Conservation (phyloP, 2,888 invertebrate species). For the Marronus borbonicus region DNA sequence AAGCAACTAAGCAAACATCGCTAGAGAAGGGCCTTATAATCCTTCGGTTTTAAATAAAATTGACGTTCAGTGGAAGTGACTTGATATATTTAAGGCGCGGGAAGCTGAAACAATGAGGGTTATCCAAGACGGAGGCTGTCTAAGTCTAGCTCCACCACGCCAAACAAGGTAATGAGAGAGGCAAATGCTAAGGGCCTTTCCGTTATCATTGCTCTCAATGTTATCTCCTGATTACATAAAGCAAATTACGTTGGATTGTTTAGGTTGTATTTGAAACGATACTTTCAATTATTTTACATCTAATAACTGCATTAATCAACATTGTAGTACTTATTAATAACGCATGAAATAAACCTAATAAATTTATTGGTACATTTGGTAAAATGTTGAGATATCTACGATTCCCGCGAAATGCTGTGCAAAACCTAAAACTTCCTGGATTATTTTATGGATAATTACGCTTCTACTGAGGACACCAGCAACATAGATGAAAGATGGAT, state of each 20-base stretch:
- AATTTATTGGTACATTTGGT: too few species aligned
- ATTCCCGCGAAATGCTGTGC: too few species aligned
- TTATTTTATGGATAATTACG: too few species aligned
- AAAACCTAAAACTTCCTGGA: too few species aligned
- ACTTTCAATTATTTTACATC: too few species aligned
- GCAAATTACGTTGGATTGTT: slow-evolving; percentile 5
- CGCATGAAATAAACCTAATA: too few species aligned
- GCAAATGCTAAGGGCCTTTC: slow-evolving; percentile 14
- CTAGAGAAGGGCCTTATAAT: slow-evolving; percentile 56
- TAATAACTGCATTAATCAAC: too few species aligned
- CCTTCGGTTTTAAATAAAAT: slow-evolving; percentile 56
- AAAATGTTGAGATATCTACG: too few species aligned
- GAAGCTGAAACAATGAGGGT: slow-evolving; percentile 30
- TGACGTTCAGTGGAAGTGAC: slow-evolving; percentile 47
- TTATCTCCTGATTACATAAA: neutral
- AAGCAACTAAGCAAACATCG: slow-evolving; percentile 51
- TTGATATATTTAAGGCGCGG: slow-evolving; percentile 42
- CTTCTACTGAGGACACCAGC: too few species aligned
- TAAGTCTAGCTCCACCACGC: slow-evolving; percentile 15
- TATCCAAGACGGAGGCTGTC: slow-evolving; percentile 19
- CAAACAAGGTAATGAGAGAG: slow-evolving; percentile 48
- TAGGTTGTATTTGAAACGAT: neutral
- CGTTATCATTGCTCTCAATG: neutral
- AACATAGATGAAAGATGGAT: too few species aligned
- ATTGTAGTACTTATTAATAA: too few species aligned